Base-by-base conservation (phyloP, 2,113 vertebrate species). In the Enhydra lutris region DNA sequence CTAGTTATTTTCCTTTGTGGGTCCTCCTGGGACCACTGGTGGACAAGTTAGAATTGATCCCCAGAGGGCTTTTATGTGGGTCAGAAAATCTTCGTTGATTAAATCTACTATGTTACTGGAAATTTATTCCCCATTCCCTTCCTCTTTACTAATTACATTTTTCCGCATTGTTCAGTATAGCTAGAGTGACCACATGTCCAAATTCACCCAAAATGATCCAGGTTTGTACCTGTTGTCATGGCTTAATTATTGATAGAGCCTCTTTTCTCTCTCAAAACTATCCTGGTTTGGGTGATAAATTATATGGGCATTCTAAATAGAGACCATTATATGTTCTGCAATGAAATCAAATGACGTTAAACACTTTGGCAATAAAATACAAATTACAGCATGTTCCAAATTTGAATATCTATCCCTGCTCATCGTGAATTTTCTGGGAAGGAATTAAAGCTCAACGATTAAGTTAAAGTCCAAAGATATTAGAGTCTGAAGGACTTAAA, bases 361-460 rank as follows among this genome's bases (percentile, higher is more conserved):
- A 81, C 57, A 78, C n/a, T 89, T 65, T 13, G 78, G 50, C 50
- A 96, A 82, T 73, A 94, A 95, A 96, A 97, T 82, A 61, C 65
- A 71, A 82, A 74, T 89, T 95, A 93, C 1, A 73, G 78, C 47
- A 74, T 83, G 74, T 67, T 79, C 65, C 7, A 47, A 10, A 85
- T 86, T 83, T 92, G 39, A 96, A 42, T 93, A 93, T 34, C 82
- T 67, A 63, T 24, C 20, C 45, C 45, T 89, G 91, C 39, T 95
- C 73, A 50, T 67, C 17, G 47, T 47, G 23, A 97, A 79, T 91
- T 95, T 97, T 95, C 96, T 82, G 23, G 67, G 13, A 83, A 81
- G 82, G 95, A 92, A 82, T 93, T 91, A 89, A 95, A 92, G 59
- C 93, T 93, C 65, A 88, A 47, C 45, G n/a, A 94, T 96, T 88